Base-by-base conservation (phyloP, 35 echinoderm and acorn worm genomes). In the Anneissia japonica region DNA sequence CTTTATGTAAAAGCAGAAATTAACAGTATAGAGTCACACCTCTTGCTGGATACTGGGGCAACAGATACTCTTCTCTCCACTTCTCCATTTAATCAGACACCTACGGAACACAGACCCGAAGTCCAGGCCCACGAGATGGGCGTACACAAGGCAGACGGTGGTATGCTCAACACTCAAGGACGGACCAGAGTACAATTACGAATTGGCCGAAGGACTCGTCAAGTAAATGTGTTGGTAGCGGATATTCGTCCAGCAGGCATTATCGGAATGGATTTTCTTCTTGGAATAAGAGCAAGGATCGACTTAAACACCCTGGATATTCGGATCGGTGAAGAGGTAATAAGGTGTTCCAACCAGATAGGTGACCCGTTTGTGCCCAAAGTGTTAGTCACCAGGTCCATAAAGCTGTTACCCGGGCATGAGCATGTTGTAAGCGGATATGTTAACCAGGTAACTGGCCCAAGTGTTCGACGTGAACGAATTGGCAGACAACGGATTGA, bases 11-110 rank as follows among this genome's bases (percentile, higher is more conserved):
- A 4, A 80, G 86, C 75, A 0, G 31, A 46, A 33, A 10, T 87
- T 9, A 35, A 77, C 9, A 34, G 37, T 19, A 46, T 51, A 32
- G 36, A 80, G 7, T 37, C 39, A 13, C 74, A 76, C 14, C 79
- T 87, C 56, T 31, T 87, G 4, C 31, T 87, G 4, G 76, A 87
- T 31, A 81, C 86, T 12, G 86, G 86, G 9, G 36, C 86, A 14
- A 80, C 86, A 9, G 30, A 87, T 76, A 87, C 75, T 0, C 34
- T 87, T 13, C 77, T 87, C 46, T 64, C 51, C 6, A 64, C 1
- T 9, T 64, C 51, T 2, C 26, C 26, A 2, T 64, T 64, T 26
- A 23, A 64, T 64, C 51, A 64, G 21, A 64, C 26, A 64, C 51
- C 51, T 1, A 26, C 51, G 26, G 51, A 23, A 12, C 5, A 23